Evolutionary conservation across 2,113 vertebrate species (phyloP), one percentile per base, ranked within the genome.

Genomic region (Euleptes europaea): DNA sequence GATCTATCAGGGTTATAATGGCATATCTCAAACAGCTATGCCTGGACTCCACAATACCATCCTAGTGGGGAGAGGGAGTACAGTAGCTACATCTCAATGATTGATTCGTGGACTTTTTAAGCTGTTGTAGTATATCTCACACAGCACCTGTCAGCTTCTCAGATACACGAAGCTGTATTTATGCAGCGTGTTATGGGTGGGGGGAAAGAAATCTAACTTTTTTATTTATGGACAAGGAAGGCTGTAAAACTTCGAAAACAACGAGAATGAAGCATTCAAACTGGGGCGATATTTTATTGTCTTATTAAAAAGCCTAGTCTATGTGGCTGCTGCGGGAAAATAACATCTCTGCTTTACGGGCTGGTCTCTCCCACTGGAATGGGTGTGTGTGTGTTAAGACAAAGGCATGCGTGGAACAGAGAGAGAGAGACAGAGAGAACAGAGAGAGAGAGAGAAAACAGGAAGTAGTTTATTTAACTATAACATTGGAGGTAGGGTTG

Each of bases 1-100:
- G 91, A 96, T 97, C 94, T 95, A 95, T 95, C 95, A 97, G 95
- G 95, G 88, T 95, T 95, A 95, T 83, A 90, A 94, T 91, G 95
- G 95, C 95, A 95, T 95, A 95, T 95, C 96, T 97, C 96, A 96
- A 91, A 95, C 92, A 95, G 95, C 82, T 63, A 94, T 93, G 95
- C 95, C 96, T 93, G 91, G 92, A 93, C 94, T 93, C 94, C 28
- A 84, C 88, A 91, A 94, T 95, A 92, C 90, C 26, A 94, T 90
- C 89, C 94, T 89, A 40, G 92, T 87, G 89, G 94, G 86, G 88
- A 92, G 0, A 0, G 23, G 2, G 87, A 93, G 85, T 75, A 88
- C 80, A 88, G 83, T 80, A 92, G 1, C 91, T 96, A 73, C 85
- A 95, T 95, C 94, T 95, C 89, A 78, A 83, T 96, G 96, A 97